Evolutionary conservation across 2,888 invertebrate genomes (phyloP).

Genomic region (Orthosia gracilis): DNA sequence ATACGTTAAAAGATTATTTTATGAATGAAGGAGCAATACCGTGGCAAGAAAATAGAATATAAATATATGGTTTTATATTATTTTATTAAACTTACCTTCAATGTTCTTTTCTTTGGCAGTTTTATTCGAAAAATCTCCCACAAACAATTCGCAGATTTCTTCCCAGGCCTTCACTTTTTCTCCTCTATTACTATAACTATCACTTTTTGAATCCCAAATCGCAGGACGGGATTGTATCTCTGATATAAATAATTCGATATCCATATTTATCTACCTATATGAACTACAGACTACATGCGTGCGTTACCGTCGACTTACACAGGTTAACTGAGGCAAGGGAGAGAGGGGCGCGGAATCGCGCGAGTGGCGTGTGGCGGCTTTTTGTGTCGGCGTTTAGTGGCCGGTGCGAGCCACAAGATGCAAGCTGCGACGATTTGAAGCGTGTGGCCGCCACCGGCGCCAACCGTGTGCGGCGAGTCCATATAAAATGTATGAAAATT

Average conservation of each 20-base stretch:
- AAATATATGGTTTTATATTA: slow-evolving; percentile 41
- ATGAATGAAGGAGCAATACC: slow-evolving; percentile 64
- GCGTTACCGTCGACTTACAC: not conserved
- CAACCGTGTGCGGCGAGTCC: no score
- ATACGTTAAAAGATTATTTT: slow-evolving; percentile 60
- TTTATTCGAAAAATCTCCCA: slow-evolving; percentile 58
- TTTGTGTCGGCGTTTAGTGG: not conserved
- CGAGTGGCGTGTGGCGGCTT: slow-evolving; percentile 2
- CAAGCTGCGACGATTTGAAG: no score
- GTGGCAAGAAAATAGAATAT: not conserved
- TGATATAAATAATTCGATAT: slow-evolving; percentile 25
- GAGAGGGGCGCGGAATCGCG: slow-evolving; percentile 6
- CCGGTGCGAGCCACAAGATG: no score
- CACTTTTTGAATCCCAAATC: slow-evolving; percentile 65
- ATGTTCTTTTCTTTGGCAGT: slow-evolving; percentile 63
- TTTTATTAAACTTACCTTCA: slow-evolving; percentile 63
- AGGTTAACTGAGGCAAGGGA: slow-evolving; percentile 13
- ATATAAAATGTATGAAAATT: no score
- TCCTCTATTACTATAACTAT: slow-evolving; percentile 61
- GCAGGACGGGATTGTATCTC: slow-evolving; percentile 64
- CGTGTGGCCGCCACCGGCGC: no score
- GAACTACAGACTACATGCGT: slow-evolving; percentile 1
- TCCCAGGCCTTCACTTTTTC: slow-evolving; percentile 65
- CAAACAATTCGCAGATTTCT: slow-evolving; percentile 64
- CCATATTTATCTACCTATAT: slow-evolving; percentile 5